Evolutionary conservation across 2,113 vertebrate genomes (phyloP), one percentile per base, ranked within the genome.

Genomic region (Vombatus ursinus): DNA sequence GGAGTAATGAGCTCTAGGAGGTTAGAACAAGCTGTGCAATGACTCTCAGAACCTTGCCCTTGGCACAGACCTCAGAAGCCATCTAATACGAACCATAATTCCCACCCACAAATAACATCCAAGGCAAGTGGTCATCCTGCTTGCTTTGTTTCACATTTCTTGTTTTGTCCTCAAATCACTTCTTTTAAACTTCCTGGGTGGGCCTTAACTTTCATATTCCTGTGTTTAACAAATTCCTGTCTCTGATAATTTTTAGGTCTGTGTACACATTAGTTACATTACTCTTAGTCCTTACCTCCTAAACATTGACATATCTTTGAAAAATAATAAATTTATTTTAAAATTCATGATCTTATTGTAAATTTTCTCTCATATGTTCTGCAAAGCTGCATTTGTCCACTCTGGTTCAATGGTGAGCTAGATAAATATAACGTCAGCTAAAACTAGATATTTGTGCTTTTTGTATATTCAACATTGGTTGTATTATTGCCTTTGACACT

Each of bases 401-500:
- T 84, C 22, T 54, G 92, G 31, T 9, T 23, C 0, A 8, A 3
- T 16, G 47, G 0, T 61, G 7, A 48, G 3, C 93, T 47, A n/a
- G 95, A 53, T 93, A 91, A 90, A 95, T 8, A 11, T 95, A n/a
- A 96, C 54, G 93, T 96, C 52, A 1, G 24, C 61, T 92, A 31
- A 7, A 91, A 68, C 89, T 89, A 26, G 2, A 44, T 94, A 31
- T 96, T 95, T 95, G 19, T 23, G 54, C 31, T 28, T n/a, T 47
- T 93, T 44, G 3, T 51, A 84, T 24, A 49, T 57, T 50, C 93
- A 84, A 84, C 52, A 96, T 25, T 50, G 93, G 47, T 96, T 96
- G 96, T 95, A 91, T 95, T 97, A 91, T 96, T 97, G 96, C 90
- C 91, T 19, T 14, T 28, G 96, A 96, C 95, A 95, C 93, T 97